Base-by-base conservation (phyloP, 1,140 invertebrate species). In the Charaxes varanes region DNA sequence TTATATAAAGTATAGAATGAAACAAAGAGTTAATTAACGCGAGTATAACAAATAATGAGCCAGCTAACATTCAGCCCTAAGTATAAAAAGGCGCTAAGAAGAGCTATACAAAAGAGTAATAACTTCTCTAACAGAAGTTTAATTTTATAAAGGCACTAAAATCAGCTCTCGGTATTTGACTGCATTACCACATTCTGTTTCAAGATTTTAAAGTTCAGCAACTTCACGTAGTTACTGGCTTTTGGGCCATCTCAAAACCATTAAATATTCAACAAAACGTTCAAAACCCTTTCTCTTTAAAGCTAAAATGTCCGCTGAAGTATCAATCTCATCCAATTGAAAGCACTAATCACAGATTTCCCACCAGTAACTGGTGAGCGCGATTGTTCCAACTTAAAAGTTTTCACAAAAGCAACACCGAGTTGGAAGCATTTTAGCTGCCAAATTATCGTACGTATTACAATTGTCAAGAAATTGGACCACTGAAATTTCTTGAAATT, bases 271-370 rank as follows among this genome's bases (percentile, higher is more conserved):
- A 11, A 6, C 6, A 24, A 46, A 41, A 26, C 36, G 43, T 23
- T 23, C 31, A 16, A 12, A 34, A 41, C 35, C 34, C 27, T 38
- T 41, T 28, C 38, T 12, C 21, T 26, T 12, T 14, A 36, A n/a
- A 42, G 27, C 22, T 19, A 24, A 46, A 35, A 21, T 33, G 38
- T 6, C 7, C 35, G 27, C 41, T 43, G 44, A 36, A 52, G 50
- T 18, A 30, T 33, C 41, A 19, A 37, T 48, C 42, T 31, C 38
- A 31, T 49, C 46, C 53, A 50, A 61, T 48, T 53, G 32, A 19
- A 18, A 38, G 34, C 48, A 50, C 50, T 44, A 53, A 57, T 61
- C 50, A 50, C 21, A 31, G 44, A 48, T 53, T 53, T 48, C 48
- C 46, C 41, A 16, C 44, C 36, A 60, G 43, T 41, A 44, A 41